Evolutionary conservation across 2,888 invertebrate genomes (phyloP).

Genomic region (Phengaris alcon): DNA sequence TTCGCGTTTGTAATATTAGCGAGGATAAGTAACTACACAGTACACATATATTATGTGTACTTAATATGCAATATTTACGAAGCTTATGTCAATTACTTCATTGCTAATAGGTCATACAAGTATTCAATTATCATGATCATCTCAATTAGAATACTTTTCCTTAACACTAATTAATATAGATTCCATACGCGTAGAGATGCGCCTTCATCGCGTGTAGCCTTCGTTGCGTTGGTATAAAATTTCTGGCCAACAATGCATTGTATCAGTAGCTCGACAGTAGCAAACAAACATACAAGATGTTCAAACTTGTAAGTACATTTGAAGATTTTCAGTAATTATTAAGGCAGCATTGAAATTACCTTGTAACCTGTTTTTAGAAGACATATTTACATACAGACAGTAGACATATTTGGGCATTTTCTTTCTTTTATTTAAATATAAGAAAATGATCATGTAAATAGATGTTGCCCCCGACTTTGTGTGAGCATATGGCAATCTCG

Average conservation of each 20-base stretch:
- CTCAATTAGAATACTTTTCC: conserved; percentile 30
- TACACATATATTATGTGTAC: too few relatives aligned
- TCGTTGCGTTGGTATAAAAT: conserved; percentile 53
- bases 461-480: too few relatives aligned
- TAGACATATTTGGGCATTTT: too few relatives aligned
- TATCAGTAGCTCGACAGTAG: conserved; percentile 52
- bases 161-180: conserved; percentile 43
- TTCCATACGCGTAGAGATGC: conserved; percentile 42
- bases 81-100: neutral
- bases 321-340: too few relatives aligned
- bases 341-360: neutral
- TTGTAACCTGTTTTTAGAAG: too few relatives aligned
- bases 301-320: conserved; percentile 47
- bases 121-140: neutral
- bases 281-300: conserved; percentile 44
- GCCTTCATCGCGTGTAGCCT: conserved; percentile 50
- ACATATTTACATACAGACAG: too few relatives aligned
- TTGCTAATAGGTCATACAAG: conserved; percentile 1
- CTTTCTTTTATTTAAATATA: too few relatives aligned
- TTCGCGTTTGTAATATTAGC: too few relatives aligned
- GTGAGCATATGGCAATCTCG: too few relatives aligned
- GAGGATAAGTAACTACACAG: too few relatives aligned
- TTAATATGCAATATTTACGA: too few relatives aligned
- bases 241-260: conserved; percentile 33
- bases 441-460: too few relatives aligned